Percentiles rank a stretch among this genome's conserved stretches.
Conservation (phyloP, 2,797 vertebrate genomes). For the Eulemur mongoz region DNA sequence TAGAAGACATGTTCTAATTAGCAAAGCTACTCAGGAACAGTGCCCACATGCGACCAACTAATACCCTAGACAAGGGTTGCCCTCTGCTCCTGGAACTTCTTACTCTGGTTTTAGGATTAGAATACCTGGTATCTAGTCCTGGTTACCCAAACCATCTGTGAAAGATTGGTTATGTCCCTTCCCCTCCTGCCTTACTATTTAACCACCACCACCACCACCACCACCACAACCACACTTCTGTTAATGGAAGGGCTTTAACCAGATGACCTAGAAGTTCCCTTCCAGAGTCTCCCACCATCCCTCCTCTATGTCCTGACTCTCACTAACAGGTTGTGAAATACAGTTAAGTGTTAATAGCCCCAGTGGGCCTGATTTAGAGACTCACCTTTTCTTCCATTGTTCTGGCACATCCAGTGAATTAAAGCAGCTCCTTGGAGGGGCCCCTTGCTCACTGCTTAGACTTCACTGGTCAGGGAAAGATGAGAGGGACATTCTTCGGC, state of each 20-base stretch:
- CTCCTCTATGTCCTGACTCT: not conserved
- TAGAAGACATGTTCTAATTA: not conserved
- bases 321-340: not conserved
- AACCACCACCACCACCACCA: not conserved
- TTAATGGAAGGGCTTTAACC: not conserved
- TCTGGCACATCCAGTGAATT: not conserved
- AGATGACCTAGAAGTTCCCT: not conserved
- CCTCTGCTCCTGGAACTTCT: not conserved
- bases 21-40: not conserved
- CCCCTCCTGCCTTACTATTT: not conserved
- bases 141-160: not conserved
- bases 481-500: conserved; percentile 35
- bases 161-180: not conserved
- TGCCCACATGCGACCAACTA: not conserved
- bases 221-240: not conserved
- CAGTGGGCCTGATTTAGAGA: not conserved
- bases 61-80: not conserved
- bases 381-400: not conserved
- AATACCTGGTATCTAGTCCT: not conserved
- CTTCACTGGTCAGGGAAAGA: not conserved
- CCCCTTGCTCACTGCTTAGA: not conserved
- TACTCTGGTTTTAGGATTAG: not conserved
- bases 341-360: not conserved
- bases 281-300: not conserved
- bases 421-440: not conserved